Base-by-base conservation (phyloP, 2,888 invertebrate species). In the Pyrrhia umbra region DNA sequence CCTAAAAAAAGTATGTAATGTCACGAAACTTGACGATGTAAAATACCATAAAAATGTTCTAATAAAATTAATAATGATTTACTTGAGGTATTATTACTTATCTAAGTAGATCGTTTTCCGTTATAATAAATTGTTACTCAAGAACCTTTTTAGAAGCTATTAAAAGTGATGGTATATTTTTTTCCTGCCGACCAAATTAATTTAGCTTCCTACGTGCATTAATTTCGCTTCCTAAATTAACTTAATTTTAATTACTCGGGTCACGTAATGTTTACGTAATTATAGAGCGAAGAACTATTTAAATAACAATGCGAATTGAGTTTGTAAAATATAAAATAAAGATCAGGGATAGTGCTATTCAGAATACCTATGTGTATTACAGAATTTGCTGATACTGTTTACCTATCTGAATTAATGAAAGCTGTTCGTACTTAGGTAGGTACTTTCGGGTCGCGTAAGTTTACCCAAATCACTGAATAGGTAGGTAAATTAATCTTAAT, bases 121-220 rank as follows among this genome's bases (percentile, higher is more conserved):
- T 43, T 34, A 61, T 60, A 63, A 50, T 47, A 56, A 61, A 51
- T 42, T 46, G 54, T 37, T 50, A 51, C 39, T 63, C 39, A 49
- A 40, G 37, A 60, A 45, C 47, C 20, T 68, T 54, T 37, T 50
- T 54, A 30, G 18, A 23, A 57, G 60, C 37, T 49, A 37, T 71
- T 65, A 34, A n/a, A 49, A 67, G 60, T 59, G 42, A 56, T 64
- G 40, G 23, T 21, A 0, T 21, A 23, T 34, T 64, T 61, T 62
- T 77, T 68, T 63, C 10, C 25, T 13, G n/a, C 43, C 43, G 6
- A 51, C 23, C 20, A 65, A 63, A 75, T 77, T 71, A 54, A 71
- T 49, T 16, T 42, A 37, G 13, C 30, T 46, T 45, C 23, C 15
- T 56, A 50, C 54, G 47, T 49, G 43, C 54, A 56, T 47, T 77